A percentile compares a stretch with the other conserved stretches of the same genome.
phyloP scores from a whole-genome alignment of 1,140 invertebrate genomes.

The Sweltsa coloradensis region DNA sequence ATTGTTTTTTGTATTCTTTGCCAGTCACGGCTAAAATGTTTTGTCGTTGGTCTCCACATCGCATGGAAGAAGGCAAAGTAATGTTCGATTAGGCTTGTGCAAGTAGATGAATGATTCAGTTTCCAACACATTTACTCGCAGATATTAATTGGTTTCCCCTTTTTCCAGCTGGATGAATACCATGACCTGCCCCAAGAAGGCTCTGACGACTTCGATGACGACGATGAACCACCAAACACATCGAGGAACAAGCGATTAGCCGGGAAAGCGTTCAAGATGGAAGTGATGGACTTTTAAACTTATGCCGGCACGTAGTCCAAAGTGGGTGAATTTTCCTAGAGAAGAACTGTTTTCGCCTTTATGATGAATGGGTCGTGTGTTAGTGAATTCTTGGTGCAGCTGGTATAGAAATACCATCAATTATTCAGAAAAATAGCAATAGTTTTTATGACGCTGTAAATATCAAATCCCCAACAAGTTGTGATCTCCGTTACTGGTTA shows the following conservation, averaged over 20 bases:
- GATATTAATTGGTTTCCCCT: too few relatives aligned
- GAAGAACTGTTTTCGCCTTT: neutral
- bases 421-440: neutral
- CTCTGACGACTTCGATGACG: constrained; percentile 9
- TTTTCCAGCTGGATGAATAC: constrained; percentile 13
- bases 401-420: too few relatives aligned
- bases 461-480: neutral
- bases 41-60: too few relatives aligned
- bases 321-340: neutral
- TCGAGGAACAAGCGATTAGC: neutral
- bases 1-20: too few relatives aligned
- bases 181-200: constrained; percentile 14
- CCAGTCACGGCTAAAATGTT: too few relatives aligned
- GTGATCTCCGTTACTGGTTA: neutral
- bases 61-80: too few relatives aligned
- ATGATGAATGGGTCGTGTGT: neutral
- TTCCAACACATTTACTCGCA: too few relatives aligned
- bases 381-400: neutral
- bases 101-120: too few relatives aligned
- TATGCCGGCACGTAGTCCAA: neutral
- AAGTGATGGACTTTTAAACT: constrained; percentile 6
- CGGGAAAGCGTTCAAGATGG: constrained; percentile 1
- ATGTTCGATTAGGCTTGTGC: too few relatives aligned
- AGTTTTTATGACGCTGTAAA: neutral
- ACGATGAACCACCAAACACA: neutral